These are phyloP conservation scores for Pomatostomus ruficeps DNA, from an alignment of 2,113 vertebrate genomes.

Conservation along the genomic window DNA sequence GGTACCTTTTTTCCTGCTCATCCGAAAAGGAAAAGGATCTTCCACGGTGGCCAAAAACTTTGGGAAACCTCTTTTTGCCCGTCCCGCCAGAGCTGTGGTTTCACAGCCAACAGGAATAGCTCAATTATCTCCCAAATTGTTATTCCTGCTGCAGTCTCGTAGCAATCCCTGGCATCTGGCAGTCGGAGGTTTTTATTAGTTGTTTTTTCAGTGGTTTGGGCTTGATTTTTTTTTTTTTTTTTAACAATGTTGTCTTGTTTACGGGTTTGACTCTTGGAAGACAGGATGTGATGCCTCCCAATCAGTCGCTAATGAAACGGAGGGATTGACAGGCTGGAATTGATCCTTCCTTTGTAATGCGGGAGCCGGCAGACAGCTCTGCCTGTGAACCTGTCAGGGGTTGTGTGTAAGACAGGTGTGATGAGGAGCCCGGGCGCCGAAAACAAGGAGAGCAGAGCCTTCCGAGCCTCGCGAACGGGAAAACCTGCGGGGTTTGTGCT, in stretches of 20 bases:
- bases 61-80: background rate
- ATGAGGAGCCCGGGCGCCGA: background rate
- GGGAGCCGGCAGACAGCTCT: background rate
- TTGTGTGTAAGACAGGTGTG: conserved; percentile 31
- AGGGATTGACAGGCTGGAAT: conserved; percentile 45
- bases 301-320: conserved; percentile 11
- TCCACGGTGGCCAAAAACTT: background rate
- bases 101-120: background rate
- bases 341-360: conserved; percentile 49
- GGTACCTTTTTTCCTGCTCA: background rate
- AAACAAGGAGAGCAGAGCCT: conserved; percentile 20
- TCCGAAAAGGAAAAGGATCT: background rate
- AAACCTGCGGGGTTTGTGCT: background rate
- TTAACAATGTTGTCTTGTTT: conserved; percentile 13
- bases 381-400: conserved; percentile 33
- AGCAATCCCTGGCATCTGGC: conserved; percentile 10
- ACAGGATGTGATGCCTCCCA: background rate
- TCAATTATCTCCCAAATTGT: conserved; percentile 41
- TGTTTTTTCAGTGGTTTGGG: background rate
- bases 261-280: conserved; percentile 1
- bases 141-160: background rate
- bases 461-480: background rate
- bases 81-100: background rate
- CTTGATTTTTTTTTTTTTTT: background rate
- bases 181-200: background rate